Evolutionary conservation across 2,113 vertebrate genomes (phyloP), one percentile per base, ranked within the genome.

Genomic region (Saccopteryx leptura): DNA sequence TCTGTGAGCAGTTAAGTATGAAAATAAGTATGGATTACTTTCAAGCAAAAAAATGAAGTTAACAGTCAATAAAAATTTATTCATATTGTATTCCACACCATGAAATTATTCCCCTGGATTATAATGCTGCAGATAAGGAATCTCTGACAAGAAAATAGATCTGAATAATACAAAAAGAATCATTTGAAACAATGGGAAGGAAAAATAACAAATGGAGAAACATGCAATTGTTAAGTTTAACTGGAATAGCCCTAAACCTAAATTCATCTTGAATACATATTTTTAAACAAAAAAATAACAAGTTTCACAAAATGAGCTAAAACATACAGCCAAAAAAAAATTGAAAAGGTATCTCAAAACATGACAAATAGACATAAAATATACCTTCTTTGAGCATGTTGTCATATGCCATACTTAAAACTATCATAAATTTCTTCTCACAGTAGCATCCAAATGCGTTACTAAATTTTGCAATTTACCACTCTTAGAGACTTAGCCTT

Each of bases 31-130:
- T 58, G 46, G 33, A 69, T 33, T 86, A 78, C 39, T 69, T 91
- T 76, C 39, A 78, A 92, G 19, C n/a, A 82, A 75, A 93, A 93
- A 96, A 83, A 31, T 65, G 46, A 39, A 39, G 39, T 39, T 39
- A 39, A 39, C 39, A 87, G 31, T 65, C 39, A 89, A 87, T 23
- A 93, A 1, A 65, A 92, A 87, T 87, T 54, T 93, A 96, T 90
- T 74, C 79, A 97, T 93, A 93, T 39, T 94, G 18, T 76, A 93
- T 89, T 85, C 39, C 87, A 94, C 72, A 80, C 13, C 18, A 75
- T 80, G n/a, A 18, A 80, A 18, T 80, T 87, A 76, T 75, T 90
- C 76, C 90, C 79, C 39, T 84, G 8, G 92, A 88, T 69, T 60
- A 56, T 71, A 79, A 69, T 58, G 65, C 31, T 56, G 94, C n/a